Conservation (phyloP, 1,140 invertebrate genomes). For the Ganaspis sp. region DNA sequence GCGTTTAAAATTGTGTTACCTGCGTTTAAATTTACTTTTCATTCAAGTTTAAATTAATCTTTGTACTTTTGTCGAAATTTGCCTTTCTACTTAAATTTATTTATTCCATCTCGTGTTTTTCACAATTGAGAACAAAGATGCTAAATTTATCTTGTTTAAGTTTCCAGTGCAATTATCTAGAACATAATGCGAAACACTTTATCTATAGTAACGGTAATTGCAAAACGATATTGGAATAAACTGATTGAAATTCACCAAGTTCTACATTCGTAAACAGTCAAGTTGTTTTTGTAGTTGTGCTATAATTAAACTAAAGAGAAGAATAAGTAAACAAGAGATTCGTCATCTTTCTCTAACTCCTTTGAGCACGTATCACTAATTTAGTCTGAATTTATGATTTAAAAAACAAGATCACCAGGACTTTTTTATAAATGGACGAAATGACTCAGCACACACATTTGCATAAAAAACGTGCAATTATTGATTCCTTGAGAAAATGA, state of each 20-base stretch:
- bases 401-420: background rate
- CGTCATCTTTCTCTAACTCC: background rate
- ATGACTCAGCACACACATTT: background rate
- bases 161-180: too few relatives aligned
- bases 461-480: background rate
- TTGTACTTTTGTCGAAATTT: too few relatives aligned
- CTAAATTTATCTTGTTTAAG: too few relatives aligned
- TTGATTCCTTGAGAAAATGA: background rate
- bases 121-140: too few relatives aligned
- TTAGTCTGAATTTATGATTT: background rate
- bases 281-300: constrained; percentile 19
- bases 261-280: constrained; percentile 13
- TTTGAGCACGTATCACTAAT: constrained; percentile 14
- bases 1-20: too few relatives aligned
- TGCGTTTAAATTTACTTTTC: too few relatives aligned
- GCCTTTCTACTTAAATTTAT: too few relatives aligned
- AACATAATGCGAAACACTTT: background rate
- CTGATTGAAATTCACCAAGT: constrained; percentile 5
- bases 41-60: too few relatives aligned
- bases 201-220: background rate
- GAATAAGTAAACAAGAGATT: constrained; percentile 18
- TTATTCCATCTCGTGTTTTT: too few relatives aligned
- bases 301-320: constrained; percentile 21
- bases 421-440: background rate
- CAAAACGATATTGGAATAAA: background rate